phyloP scores from a whole-genome alignment of 2,888 invertebrate species.

The Plebejus melissa region DNA sequence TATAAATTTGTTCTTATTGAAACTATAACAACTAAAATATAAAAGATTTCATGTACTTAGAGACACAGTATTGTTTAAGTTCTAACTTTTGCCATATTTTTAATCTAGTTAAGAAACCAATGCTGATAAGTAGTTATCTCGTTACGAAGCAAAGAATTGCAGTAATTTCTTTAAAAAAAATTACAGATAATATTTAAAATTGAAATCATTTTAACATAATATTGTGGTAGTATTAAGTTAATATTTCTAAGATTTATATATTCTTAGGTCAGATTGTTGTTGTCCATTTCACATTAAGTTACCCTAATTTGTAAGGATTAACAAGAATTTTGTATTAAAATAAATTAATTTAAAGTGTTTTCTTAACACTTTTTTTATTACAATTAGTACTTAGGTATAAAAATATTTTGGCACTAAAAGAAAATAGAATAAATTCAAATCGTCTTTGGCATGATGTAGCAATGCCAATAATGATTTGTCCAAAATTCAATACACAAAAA shows the following conservation, averaged over 20 bases:
- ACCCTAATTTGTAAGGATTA: slow-evolving; percentile 16
- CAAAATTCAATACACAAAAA: background rate
- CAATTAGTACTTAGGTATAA: background rate
- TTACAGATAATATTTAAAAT: background rate
- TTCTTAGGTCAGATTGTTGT: background rate
- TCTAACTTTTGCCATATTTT: slow-evolving; percentile 25
- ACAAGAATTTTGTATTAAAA: background rate
- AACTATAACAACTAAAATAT: background rate
- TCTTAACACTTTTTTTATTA: background rate
- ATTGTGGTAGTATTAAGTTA: background rate
- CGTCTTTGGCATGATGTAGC: background rate
- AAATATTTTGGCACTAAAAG: background rate
- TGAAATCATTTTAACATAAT: background rate
- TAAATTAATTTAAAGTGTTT: background rate
- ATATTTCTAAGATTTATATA: background rate
- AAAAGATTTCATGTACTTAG: background rate
- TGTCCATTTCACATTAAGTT: slow-evolving; percentile 22
- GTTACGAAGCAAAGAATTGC: background rate
- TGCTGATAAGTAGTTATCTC: background rate
- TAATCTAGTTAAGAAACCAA: slow-evolving; percentile 11
- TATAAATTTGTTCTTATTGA: background rate
- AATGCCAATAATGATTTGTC: background rate
- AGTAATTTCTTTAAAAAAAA: background rate
- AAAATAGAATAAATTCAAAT: background rate
- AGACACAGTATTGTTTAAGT: slow-evolving; percentile 24